Conservation (phyloP, 1,140 invertebrate genomes). For the Diorhabda carinulata region DNA sequence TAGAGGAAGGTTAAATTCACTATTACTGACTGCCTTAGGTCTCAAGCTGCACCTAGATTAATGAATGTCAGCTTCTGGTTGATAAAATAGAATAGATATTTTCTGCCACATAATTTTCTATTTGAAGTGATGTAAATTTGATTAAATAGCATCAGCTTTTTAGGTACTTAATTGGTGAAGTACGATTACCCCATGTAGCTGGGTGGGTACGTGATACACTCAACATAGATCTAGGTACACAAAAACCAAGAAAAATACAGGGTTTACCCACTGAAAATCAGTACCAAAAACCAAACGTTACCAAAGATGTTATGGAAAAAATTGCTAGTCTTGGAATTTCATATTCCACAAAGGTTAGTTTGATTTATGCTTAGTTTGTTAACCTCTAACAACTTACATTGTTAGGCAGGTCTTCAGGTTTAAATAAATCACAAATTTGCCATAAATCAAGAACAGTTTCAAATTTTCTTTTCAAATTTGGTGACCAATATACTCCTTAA, state of each 20-base stretch:
- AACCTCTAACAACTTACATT: too few species aligned
- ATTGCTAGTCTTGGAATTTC: slow-evolving; percentile 61
- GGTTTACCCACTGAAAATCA: slow-evolving; percentile 50
- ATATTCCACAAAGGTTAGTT: slow-evolving; percentile 60
- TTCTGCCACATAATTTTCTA: too few species aligned
- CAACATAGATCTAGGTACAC: slow-evolving; percentile 56
- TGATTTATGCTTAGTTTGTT: slow-evolving; percentile 36
- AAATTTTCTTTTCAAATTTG: too few species aligned
- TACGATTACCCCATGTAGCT: slow-evolving; percentile 72
- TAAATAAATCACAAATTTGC: not conserved
- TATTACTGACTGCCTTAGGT: too few species aligned
- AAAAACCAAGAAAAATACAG: slow-evolving; percentile 47
- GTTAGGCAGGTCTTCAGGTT: too few species aligned
- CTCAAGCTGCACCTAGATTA: too few species aligned
- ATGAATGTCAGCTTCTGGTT: too few species aligned
- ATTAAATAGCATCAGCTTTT: slow-evolving; percentile 2
- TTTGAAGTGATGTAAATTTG: too few species aligned
- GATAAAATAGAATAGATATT: too few species aligned
- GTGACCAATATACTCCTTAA: too few species aligned
- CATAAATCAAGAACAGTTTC: too few species aligned
- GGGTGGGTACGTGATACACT: slow-evolving; percentile 77
- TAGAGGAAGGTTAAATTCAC: too few species aligned
- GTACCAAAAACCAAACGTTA: slow-evolving; percentile 54
- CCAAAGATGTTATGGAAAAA: slow-evolving; percentile 58
- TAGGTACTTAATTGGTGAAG: slow-evolving; percentile 81